These are phyloP conservation scores for Diploscapter pachys DNA, from an alignment of 1,140 invertebrate genomes.

Conservation along the genomic window DNA sequence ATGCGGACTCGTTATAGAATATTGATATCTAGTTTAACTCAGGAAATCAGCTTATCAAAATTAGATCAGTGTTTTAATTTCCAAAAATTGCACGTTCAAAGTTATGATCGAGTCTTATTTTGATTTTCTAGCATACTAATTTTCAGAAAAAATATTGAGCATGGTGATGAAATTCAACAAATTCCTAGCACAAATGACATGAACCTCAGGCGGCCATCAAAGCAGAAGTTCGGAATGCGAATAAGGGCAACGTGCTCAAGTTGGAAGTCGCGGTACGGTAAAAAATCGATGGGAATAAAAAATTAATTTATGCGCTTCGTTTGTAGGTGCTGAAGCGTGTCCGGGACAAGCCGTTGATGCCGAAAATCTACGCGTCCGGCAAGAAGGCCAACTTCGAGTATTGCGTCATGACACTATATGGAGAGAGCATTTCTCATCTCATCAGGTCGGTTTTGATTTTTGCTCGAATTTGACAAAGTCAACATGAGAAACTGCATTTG, in stretches of 20 bases:
- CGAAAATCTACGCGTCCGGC: constrained; percentile 26
- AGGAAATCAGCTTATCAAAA: background rate
- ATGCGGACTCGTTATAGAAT: no score
- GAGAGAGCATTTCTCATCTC: constrained; percentile 33
- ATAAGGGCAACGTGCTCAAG: constrained; percentile 33
- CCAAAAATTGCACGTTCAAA: no score
- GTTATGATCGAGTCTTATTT: no score
- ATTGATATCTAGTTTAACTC: no score
- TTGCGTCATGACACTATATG: constrained; percentile 49
- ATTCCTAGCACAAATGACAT: no score
- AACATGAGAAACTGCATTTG: no score
- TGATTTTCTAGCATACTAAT: no score
- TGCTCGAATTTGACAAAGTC: no score
- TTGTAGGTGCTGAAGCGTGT: constrained; percentile 17
- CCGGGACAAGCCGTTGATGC: constrained; percentile 22
- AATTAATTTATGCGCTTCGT: no score
- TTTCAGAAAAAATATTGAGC: no score
- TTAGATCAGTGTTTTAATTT: background rate
- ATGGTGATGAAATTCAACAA: no score
- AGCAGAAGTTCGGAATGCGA: constrained; percentile 23
- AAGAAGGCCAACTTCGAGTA: constrained; percentile 38
- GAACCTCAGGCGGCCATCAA: constrained; percentile 23
- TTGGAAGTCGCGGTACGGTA: constrained; percentile 17
- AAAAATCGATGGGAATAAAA: no score
- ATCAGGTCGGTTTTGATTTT: constrained; percentile 14